These are phyloP conservation scores for Coreoperca whiteheadi DNA, from an alignment of 2,113 vertebrate genomes.

Conservation along the genomic window DNA sequence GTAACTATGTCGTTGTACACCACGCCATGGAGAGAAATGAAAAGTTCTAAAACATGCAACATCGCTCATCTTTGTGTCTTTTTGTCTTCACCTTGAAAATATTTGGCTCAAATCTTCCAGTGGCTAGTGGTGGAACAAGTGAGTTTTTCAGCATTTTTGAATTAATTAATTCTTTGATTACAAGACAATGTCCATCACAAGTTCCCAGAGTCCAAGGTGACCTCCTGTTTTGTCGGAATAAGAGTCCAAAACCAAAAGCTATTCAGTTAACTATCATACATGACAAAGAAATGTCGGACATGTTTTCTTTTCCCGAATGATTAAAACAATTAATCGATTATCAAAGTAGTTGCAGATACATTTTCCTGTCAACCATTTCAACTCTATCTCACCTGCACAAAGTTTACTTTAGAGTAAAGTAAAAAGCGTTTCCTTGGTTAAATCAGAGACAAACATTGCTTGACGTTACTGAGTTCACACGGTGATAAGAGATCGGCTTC, in stretches of 20 bases:
- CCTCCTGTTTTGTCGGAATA: neutral
- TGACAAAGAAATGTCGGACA: neutral
- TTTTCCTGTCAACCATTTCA: neutral
- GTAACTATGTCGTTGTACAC: conserved; percentile 79
- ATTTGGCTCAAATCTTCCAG: neutral
- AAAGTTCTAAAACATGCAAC: conserved; percentile 71
- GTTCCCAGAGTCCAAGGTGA: neutral
- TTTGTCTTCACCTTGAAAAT: neutral
- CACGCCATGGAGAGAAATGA: conserved; percentile 71
- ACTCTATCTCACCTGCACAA: neutral
- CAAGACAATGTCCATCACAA: neutral
- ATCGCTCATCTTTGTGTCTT: conserved; percentile 42
- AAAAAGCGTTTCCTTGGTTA: neutral
- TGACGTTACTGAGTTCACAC: neutral
- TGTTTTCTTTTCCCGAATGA: neutral
- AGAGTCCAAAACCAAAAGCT: neutral
- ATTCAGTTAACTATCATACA: neutral
- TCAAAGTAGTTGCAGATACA: no score
- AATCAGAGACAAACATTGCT: neutral
- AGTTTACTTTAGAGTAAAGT: no score
- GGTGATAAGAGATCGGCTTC: neutral
- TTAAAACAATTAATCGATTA: neutral
- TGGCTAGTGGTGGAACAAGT: no score
- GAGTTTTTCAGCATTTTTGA: no score
- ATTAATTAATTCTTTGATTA: neutral